Evolutionary conservation across 1,140 invertebrate species (phyloP), one percentile per base, ranked within the genome.

Genomic region (Rhizoglyphus robini): DNA sequence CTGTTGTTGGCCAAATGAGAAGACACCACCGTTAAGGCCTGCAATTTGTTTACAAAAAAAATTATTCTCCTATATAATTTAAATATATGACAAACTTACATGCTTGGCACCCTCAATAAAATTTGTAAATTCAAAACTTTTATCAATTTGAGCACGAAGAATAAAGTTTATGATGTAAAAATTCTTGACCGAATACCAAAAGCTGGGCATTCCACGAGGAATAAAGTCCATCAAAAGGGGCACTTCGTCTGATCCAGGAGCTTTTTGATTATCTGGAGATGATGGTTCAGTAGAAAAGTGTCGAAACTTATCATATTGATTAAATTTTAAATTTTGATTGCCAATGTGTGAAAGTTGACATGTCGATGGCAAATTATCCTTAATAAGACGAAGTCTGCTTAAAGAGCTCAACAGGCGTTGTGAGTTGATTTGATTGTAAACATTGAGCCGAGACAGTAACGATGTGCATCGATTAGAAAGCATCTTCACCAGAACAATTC

Each of bases 101-200:
- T 60, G 58, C 30, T 32, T 60, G n/a, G 58, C 58, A 23, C 58
- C 58, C 36, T 60, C 30, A 27, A 60, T 29, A 18, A 60, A 60
- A 34, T 32, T 27, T 2, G 3, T 60, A 13, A 60, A 38, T 34
- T 15, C 27, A 32, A 60, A 60, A 46, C 29, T 60, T 27, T 29
- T 60, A 27, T 60, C 58, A 38, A 60, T 60, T 2, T 60, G 58
- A 60, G 15, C n/a, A 23, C 58, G 58, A 34, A 60, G 13, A 27
- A 60, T 27, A 15, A 60, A 34, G 27, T 60, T 60, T 29, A 60
- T 60, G 2, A 60, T 34, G 30, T 60, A 60, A 60, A 60, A 60
- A 27, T 60, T 60, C 18, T 60, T 60, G 2, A 60, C 13, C 36
- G 58, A 38, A 15, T 20, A 29, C 15, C 15, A 60, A 15, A 60